Percentiles rank a stretch among this genome's conserved stretches.
Evolutionary conservation across 2,888 invertebrate genomes (phyloP).

Genomic region (Noctuana brunneofusca): DNA sequence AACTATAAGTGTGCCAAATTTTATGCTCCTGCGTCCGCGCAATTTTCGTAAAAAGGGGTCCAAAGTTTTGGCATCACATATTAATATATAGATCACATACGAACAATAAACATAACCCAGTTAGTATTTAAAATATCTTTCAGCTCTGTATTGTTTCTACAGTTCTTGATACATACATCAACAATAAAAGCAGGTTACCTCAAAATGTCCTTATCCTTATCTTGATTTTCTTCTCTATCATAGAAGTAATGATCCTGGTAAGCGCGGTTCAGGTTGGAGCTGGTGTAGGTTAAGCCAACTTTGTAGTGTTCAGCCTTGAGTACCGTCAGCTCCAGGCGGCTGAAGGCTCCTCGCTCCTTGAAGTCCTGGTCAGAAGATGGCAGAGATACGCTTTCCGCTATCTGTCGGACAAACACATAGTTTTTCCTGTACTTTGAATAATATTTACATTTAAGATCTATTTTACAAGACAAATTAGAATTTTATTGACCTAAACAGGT

Average conservation of each 20-base stretch:
- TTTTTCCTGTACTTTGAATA: not conserved
- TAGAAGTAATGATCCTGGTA: constrained; percentile 63
- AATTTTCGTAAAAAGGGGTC: no score
- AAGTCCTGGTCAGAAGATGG: constrained; percentile 64
- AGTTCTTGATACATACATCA: no score
- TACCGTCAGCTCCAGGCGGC: constrained; percentile 67
- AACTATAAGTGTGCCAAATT: no score
- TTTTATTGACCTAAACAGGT: no score
- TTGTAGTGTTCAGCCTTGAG: constrained; percentile 67
- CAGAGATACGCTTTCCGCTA: constrained; percentile 70
- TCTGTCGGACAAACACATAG: constrained; percentile 48
- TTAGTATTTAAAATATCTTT: no score
- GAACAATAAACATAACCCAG: no score
- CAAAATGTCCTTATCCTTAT: constrained; percentile 57
- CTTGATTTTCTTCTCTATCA: constrained; percentile 57
- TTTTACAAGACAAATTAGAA: no score
- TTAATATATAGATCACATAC: no score
- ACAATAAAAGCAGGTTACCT: no score
- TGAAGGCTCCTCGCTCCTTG: constrained; percentile 71
- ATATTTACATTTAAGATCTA: not conserved
- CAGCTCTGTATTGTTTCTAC: no score
- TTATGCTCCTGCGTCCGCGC: no score
- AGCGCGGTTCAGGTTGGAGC: constrained; percentile 57
- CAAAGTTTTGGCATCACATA: no score
- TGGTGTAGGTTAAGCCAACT: constrained; percentile 68